These are phyloP conservation scores for Melieria picta DNA, from an alignment of 2,888 invertebrate species.

Conservation along the genomic window DNA sequence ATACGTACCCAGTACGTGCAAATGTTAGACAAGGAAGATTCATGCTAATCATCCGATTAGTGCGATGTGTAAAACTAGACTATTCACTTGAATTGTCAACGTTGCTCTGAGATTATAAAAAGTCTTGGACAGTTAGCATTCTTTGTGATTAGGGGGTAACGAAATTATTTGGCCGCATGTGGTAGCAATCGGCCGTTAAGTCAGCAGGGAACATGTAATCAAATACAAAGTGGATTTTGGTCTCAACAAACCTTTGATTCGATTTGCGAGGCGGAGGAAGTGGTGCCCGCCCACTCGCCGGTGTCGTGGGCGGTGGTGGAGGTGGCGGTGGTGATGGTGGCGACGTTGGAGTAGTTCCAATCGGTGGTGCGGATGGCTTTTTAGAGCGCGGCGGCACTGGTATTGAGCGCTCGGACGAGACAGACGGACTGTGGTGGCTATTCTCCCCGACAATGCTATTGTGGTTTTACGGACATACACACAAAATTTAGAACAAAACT, in stretches of 20 bases:
- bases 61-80: too few relatives aligned
- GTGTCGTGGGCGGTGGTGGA: conserved; percentile 48
- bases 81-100: too few relatives aligned
- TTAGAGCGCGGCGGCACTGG: conserved; percentile 59
- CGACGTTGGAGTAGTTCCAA: conserved; percentile 26
- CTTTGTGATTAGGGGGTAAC: too few relatives aligned
- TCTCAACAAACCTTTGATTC: conserved; percentile 60
- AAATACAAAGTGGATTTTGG: background rate
- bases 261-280: conserved; percentile 62
- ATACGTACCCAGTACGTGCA: too few relatives aligned
- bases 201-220: too few relatives aligned
- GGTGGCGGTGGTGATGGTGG: conserved; percentile 46
- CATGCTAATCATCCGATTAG: too few relatives aligned
- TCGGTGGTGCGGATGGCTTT: conserved; percentile 50
- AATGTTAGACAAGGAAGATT: too few relatives aligned
- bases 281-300: conserved; percentile 55
- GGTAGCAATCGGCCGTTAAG: too few relatives aligned
- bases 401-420: conserved; percentile 57
- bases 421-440: conserved; percentile 58
- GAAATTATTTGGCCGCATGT: too few relatives aligned
- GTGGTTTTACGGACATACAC: conserved; percentile 1
- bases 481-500: conserved; percentile 12
- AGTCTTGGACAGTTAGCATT: too few relatives aligned
- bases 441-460: conserved; percentile 48
- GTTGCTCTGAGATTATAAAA: too few relatives aligned